Conservation (phyloP, 2,888 invertebrate species). For the Agrilus mali region DNA sequence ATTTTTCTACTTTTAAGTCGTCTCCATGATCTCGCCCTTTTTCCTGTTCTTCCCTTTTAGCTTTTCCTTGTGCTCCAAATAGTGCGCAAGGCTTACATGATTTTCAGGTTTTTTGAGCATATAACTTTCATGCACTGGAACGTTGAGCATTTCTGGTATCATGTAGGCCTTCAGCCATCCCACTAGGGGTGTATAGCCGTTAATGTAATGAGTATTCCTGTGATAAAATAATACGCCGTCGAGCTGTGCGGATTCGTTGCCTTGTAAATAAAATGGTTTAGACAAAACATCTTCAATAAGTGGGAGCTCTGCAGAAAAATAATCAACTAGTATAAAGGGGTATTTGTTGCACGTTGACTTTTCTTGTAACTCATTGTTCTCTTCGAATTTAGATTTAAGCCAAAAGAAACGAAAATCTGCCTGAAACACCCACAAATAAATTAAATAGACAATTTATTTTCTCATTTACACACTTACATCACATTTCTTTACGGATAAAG, state of each 20-base stretch:
- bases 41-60: constrained; percentile 15
- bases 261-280: constrained; percentile 23
- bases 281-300: constrained; percentile 37
- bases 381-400: constrained; percentile 60
- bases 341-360: constrained; percentile 31
- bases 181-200: constrained; percentile 72
- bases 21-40: constrained; percentile 6
- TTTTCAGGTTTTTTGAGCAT: constrained; percentile 33
- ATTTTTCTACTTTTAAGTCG: no score
- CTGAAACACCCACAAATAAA: constrained; percentile 44
- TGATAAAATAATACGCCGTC: constrained; percentile 93
- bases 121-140: constrained; percentile 35
- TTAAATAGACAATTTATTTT: background rate
- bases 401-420: constrained; percentile 77
- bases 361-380: constrained; percentile 38
- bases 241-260: constrained; percentile 38
- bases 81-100: constrained; percentile 39
- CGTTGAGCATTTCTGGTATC: constrained; percentile 63
- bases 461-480: constrained; percentile 43
- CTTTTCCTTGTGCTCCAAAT: constrained; percentile 35
- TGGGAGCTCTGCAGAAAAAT: constrained; percentile 34
- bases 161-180: constrained; percentile 87
- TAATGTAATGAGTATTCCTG: constrained; percentile 59
- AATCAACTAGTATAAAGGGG: constrained; percentile 39
- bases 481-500: constrained; percentile 54